Conservation (phyloP, 64 coral and sea anemone species). For the Montipora sp. region DNA sequence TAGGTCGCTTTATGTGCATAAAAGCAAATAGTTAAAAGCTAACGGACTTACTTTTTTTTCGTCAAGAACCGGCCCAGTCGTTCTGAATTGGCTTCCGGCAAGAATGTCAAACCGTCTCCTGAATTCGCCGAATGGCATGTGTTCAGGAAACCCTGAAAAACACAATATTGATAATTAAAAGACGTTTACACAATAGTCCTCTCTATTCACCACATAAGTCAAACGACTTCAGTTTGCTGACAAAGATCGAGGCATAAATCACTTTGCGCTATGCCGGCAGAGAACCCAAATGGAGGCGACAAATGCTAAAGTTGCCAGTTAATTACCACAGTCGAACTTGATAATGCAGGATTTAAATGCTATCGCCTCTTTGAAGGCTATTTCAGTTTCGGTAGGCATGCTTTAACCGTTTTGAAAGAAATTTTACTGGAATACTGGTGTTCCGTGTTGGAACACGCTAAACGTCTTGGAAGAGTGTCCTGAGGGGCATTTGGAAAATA, state of each 20-base stretch:
- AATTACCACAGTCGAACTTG: constrained; percentile 32
- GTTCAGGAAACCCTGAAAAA: constrained; percentile 92
- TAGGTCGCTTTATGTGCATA: too few species aligned
- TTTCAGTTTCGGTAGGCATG: constrained; percentile 6
- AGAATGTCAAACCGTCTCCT: constrained; percentile 90
- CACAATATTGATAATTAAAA: neutral
- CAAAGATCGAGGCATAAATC: neutral
- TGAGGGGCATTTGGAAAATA: neutral
- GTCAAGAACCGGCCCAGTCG: constrained; percentile 81
- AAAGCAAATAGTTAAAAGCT: neutral
- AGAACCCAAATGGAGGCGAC: neutral
- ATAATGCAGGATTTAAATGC: constrained; percentile 27
- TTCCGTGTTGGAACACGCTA: neutral
- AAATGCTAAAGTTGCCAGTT: neutral
- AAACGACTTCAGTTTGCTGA: too few species aligned
- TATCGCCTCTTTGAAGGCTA: constrained; percentile 2
- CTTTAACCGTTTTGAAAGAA: neutral
- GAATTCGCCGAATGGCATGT: constrained; percentile 98
- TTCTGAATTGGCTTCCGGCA: constrained; percentile 73
- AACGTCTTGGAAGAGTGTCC: neutral
- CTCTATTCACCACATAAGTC: too few species aligned
- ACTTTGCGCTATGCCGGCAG: neutral
- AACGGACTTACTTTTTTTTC: constrained; percentile 85
- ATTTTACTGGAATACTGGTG: neutral
- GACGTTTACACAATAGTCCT: neutral